Evolutionary conservation across 2,113 vertebrate genomes (phyloP).

Genomic region (Gymnocephalus cernua): DNA sequence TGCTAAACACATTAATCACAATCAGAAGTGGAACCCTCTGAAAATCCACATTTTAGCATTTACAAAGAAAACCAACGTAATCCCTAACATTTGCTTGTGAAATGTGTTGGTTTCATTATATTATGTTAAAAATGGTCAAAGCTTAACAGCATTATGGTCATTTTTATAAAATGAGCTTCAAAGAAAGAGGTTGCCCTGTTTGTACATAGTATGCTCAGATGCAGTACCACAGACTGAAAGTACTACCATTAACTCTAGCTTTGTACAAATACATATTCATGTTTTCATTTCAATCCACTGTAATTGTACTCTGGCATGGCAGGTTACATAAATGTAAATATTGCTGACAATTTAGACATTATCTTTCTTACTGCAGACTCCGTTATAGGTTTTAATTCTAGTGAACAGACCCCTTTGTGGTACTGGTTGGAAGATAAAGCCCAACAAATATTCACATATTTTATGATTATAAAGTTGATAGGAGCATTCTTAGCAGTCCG

Average conservation of each 20-base stretch:
- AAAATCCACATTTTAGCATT: background rate
- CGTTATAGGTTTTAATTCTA: background rate
- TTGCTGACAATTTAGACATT: background rate
- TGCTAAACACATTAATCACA: slow-evolving; percentile 4
- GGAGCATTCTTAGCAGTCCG: background rate
- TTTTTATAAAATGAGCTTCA: background rate
- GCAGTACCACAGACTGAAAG: background rate
- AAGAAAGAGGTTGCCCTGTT: background rate
- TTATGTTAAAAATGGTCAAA: background rate
- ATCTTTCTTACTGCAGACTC: slow-evolving; percentile 3
- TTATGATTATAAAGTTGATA: background rate
- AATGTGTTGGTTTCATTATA: background rate
- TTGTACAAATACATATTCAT: background rate
- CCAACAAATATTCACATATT: background rate
- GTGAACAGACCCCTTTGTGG: background rate
- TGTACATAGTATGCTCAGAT: background rate
- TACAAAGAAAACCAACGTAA: background rate
- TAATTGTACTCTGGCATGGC: background rate
- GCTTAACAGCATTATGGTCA: background rate
- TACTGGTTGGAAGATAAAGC: background rate
- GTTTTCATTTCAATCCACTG: background rate
- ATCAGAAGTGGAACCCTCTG: background rate
- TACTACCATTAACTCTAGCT: background rate
- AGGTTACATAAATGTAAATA: background rate
- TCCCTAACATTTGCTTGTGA: background rate